Conservation (phyloP, 1,140 invertebrate genomes). For the Leptopilina boulardi region DNA sequence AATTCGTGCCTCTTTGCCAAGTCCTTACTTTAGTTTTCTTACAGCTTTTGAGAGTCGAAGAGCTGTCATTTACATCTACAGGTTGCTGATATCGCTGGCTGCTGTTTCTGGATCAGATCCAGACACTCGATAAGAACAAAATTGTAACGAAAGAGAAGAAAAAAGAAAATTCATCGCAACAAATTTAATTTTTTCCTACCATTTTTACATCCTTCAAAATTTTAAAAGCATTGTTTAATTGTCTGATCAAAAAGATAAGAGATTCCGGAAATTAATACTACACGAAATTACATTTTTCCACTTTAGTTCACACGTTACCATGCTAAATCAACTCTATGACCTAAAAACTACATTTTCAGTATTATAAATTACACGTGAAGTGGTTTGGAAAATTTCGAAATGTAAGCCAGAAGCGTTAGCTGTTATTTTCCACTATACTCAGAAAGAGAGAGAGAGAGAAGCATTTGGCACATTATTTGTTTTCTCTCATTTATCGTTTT, state of each 20-base stretch:
- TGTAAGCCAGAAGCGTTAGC: conserved; percentile 11
- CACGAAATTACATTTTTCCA: conserved; percentile 13
- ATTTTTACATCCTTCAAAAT: neutral
- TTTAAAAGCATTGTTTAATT: neutral
- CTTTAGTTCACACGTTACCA: neutral
- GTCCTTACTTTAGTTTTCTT: conserved; percentile 12
- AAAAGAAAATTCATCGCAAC: neutral
- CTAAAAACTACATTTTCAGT: neutral
- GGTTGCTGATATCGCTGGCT: conserved; percentile 41
- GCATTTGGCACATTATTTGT: conserved; percentile 26
- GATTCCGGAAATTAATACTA: neutral
- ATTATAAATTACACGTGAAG: neutral
- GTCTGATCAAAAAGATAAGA: no score
- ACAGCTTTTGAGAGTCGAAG: neutral
- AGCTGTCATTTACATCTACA: conserved; percentile 41
- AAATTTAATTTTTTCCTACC: neutral
- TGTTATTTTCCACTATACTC: conserved; percentile 19
- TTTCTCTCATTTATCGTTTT: conserved; percentile 30
- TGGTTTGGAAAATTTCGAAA: conserved; percentile 9
- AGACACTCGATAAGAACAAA: conserved; percentile 17
- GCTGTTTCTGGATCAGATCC: conserved; percentile 42
- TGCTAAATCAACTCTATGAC: conserved; percentile 16
- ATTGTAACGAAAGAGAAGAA: neutral
- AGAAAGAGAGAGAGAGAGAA: no score
- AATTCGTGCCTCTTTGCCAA: conserved; percentile 10